Conservation (phyloP, 2,113 vertebrate species). For the Collichthys lucidus region DNA sequence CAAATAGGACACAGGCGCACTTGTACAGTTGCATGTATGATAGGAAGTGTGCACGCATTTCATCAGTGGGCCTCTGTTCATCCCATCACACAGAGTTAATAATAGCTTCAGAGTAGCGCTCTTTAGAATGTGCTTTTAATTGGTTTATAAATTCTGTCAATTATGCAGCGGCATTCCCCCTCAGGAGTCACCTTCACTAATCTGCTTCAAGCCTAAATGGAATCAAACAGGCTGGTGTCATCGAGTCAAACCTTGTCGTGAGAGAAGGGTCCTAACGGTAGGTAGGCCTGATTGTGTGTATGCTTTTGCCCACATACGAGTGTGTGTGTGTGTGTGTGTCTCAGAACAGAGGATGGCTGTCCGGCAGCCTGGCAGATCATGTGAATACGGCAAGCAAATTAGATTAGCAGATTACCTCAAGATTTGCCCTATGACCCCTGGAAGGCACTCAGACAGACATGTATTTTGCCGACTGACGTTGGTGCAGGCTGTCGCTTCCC, state of each 20-base stretch:
- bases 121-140: constrained; percentile 80
- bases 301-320: constrained; percentile 17
- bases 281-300: constrained; percentile 28
- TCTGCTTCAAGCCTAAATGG: constrained; percentile 76
- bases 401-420: constrained; percentile 85
- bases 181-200: constrained; percentile 84
- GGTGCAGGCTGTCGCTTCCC: constrained; percentile 60
- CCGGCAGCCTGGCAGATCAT: constrained; percentile 75
- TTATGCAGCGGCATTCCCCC: constrained; percentile 78
- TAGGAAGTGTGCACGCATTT: constrained; percentile 47
- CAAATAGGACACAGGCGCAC: constrained; percentile 42
- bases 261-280: constrained; percentile 42
- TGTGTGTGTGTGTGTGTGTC: constrained; percentile 25
- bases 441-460: constrained; percentile 73
- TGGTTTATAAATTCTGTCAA: constrained; percentile 84
- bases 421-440: constrained; percentile 80
- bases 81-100: constrained; percentile 79
- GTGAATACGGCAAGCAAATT: constrained; percentile 82
- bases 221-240: constrained; percentile 73
- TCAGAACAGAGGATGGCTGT: constrained; percentile 63
- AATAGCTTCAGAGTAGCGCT: constrained; percentile 75
- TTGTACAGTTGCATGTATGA: constrained; percentile 58
- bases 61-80: constrained; percentile 62
- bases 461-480: constrained; percentile 69
- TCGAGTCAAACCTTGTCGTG: constrained; percentile 63